Evolutionary conservation across 30 jellyfish, hydroid and myxozoan species (phyloP), one percentile per base, ranked within the genome.

Genomic region (Turritopsis rubra): DNA sequence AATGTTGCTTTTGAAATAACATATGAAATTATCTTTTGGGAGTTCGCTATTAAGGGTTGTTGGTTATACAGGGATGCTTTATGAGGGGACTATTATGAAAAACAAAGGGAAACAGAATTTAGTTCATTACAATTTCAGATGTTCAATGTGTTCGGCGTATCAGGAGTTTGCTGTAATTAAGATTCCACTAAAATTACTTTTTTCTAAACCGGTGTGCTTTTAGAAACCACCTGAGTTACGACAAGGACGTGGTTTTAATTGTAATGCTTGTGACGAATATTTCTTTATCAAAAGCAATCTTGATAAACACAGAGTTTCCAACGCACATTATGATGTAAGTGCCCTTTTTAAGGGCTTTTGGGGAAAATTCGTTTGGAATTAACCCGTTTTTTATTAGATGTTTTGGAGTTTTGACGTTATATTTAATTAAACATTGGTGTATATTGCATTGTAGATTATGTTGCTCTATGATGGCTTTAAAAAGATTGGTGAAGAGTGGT

Each of bases 211-310:
- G n/a, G n/a, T 23, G 16, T 68, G 9, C 19, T 19, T 68, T 0
- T 68, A 68, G 77, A 68, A 68, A 68, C 77, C 77, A 68, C 31
- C 77, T 23, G 28, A 23, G 77, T 68, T 68, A 27, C 77, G 77
- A 27, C 28, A 23, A n/a, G 77, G 77, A 9, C 28, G 77, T n/a
- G 77, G 31, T 22, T 68, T 68, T 27, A 68, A 68, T 68, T 68
- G 77, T 19, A 68, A 68, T 27, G 77, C 31, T 68, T 68, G 77
- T 68, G 77, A 68, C 30, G 77, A 68, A 68, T 68, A n/a, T 68
- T 68, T 68, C 30, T 68, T n/a, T 22, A 68, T 27, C 28, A 68
- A 68, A 68, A 27, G 30, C 77, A 27, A 68, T 23, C 28, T 68
- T 68, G 30, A 23, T 68, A 27, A 23, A 68, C 77, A 68, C 19